A percentile compares a stretch with the other conserved stretches of the same genome.
These are phyloP conservation scores for Porites rus DNA, from an alignment of 92 coral and sea anemone species.

Conservation along the genomic window DNA sequence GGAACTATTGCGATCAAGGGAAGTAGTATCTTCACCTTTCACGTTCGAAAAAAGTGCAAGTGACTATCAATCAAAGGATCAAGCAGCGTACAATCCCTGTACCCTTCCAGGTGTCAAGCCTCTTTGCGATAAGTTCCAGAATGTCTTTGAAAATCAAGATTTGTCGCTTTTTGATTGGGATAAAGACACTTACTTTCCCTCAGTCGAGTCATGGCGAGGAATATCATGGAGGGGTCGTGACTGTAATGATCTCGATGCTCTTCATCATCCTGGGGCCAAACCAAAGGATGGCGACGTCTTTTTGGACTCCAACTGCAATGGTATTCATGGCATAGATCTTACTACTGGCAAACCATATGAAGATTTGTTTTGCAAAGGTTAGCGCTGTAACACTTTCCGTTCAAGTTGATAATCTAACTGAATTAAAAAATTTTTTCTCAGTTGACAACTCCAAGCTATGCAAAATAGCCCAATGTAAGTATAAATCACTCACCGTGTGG, in stretches of 20 bases:
- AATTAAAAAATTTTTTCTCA: too few species aligned
- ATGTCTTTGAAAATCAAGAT: constrained; percentile 67
- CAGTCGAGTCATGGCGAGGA: constrained; percentile 77
- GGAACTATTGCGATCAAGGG: constrained; percentile 30
- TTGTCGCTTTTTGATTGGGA: constrained; percentile 85
- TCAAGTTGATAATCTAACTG: too few species aligned
- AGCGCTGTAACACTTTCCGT: background rate
- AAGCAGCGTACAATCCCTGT: constrained; percentile 75
- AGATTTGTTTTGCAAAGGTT: constrained; percentile 85
- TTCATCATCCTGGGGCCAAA: constrained; percentile 83
- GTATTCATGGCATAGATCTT: constrained; percentile 79
- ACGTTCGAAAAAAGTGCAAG: constrained; percentile 1
- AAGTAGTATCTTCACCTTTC: background rate
- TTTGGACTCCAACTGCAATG: constrained; percentile 95
- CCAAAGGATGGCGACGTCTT: constrained; percentile 71
- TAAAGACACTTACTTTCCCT: constrained; percentile 78
- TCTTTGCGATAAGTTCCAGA: constrained; percentile 63
- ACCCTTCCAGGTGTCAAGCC: constrained; percentile 74
- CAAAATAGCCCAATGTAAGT: too few species aligned
- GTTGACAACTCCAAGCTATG: too few species aligned
- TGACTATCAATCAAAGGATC: background rate
- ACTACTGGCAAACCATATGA: constrained; percentile 74
- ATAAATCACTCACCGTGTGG: too few species aligned
- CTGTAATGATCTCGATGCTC: constrained; percentile 73
- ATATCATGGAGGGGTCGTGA: constrained; percentile 93